These are phyloP conservation scores for Elachura formosa DNA, from an alignment of 2,113 vertebrate genomes.

Conservation along the genomic window DNA sequence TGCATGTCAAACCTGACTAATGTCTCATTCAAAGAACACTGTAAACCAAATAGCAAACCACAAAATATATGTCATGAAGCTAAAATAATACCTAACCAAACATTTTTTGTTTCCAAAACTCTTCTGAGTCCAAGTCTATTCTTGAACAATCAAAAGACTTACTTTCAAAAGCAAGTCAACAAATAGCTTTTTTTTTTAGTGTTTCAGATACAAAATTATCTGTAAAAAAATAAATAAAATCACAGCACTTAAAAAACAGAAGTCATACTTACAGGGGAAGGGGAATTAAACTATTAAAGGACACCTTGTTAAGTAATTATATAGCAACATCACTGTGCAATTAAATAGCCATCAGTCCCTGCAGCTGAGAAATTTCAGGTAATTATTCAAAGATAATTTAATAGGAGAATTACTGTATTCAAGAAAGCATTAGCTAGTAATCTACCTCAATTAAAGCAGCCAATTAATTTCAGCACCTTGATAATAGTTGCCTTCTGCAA, in stretches of 20 bases:
- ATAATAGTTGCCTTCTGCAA: slow-evolving; percentile 80
- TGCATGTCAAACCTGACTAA: neutral
- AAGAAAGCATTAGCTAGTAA: slow-evolving; percentile 87
- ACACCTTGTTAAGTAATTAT: slow-evolving; percentile 89
- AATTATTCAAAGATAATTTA: slow-evolving; percentile 90
- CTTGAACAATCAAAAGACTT: slow-evolving; percentile 24
- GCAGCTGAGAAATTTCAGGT: slow-evolving; percentile 87
- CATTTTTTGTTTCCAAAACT: neutral
- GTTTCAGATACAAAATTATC: slow-evolving; percentile 44
- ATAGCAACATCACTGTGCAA: slow-evolving; percentile 80
- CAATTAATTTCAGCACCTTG: slow-evolving; percentile 85
- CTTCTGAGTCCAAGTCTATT: neutral
- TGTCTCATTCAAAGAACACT: neutral
- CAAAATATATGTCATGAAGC: neutral
- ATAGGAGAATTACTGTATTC: slow-evolving; percentile 88
- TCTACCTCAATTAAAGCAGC: slow-evolving; percentile 85
- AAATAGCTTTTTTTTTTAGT: slow-evolving; percentile 44
- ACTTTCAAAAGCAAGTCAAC: slow-evolving; percentile 39
- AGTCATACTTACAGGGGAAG: slow-evolving; percentile 67
- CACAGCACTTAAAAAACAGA: slow-evolving; percentile 42
- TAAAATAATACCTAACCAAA: neutral
- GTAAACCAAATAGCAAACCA: neutral
- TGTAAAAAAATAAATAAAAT: slow-evolving; percentile 44
- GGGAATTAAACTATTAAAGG: slow-evolving; percentile 84
- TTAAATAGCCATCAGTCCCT: slow-evolving; percentile 86